A percentile compares a stretch with the other conserved stretches of the same genome.
These are phyloP conservation scores for Tachysurus fulvidraco DNA, from an alignment of 2,113 vertebrate species.

Conservation along the genomic window DNA sequence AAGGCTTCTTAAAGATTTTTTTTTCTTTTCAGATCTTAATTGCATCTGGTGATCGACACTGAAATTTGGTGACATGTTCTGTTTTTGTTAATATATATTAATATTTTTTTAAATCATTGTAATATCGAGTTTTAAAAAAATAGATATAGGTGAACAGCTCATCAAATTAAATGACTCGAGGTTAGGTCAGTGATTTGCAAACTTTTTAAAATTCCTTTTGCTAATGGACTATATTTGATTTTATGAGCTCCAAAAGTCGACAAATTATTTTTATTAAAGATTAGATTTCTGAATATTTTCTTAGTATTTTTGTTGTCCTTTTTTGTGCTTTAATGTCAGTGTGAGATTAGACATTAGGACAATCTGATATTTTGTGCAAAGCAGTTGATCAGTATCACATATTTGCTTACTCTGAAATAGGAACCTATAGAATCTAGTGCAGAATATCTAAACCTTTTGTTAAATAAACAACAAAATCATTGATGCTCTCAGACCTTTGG, in stretches of 20 bases:
- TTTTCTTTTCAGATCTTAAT: neutral
- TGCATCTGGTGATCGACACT: neutral
- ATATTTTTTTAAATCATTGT: neutral
- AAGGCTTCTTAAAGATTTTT: neutral
- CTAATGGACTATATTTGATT: neutral
- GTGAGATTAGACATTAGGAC: neutral
- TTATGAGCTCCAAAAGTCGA: neutral
- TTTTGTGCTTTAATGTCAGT: neutral
- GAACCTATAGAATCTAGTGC: neutral
- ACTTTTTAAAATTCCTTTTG: neutral
- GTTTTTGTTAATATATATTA: neutral
- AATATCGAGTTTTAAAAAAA: neutral
- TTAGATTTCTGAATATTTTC: neutral
- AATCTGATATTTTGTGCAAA: constrained; percentile 2
- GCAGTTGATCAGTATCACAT: neutral
- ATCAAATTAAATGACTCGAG: neutral
- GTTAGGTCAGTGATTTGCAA: neutral
- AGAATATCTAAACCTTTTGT: neutral
- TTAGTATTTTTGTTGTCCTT: neutral
- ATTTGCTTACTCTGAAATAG: neutral
- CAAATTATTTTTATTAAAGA: neutral
- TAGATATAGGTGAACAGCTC: neutral
- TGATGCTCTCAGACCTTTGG: neutral
- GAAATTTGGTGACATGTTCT: neutral
- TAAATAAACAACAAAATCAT: neutral